Percentiles rank a stretch among this genome's conserved stretches.
These are phyloP conservation scores for Tenthredo distinguenda DNA, from an alignment of 2,888 invertebrate genomes.

Conservation along the genomic window DNA sequence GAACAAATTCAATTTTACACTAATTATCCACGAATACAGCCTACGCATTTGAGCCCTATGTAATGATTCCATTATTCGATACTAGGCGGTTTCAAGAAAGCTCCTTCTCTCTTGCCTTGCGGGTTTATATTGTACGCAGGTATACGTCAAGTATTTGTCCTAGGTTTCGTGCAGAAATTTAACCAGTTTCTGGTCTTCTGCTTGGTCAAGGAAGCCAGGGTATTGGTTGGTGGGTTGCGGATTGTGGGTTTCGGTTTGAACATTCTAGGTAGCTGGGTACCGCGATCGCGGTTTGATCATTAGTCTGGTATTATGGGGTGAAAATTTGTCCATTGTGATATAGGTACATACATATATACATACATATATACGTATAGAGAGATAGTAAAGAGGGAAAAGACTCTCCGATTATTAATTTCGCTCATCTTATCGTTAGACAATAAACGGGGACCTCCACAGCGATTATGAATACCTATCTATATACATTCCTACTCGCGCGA, in stretches of 20 bases:
- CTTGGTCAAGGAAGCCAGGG: constrained; percentile 10
- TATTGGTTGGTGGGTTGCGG: constrained; percentile 41
- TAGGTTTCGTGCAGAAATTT: neutral
- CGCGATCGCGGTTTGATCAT: constrained; percentile 31
- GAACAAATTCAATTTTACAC: neutral
- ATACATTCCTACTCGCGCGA: neutral
- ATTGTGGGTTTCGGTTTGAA: constrained; percentile 39
- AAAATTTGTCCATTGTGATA: constrained; percentile 21
- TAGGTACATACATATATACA: neutral
- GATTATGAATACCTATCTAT: neutral
- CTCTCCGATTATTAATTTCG: neutral
- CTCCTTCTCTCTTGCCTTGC: neutral
- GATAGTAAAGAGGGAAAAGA: neutral
- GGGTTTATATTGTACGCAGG: neutral
- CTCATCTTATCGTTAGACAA: neutral
- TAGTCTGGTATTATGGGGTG: constrained; percentile 25
- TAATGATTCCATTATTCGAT: neutral
- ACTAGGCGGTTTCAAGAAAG: neutral
- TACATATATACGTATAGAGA: neutral
- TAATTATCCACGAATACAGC: neutral
- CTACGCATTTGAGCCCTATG: neutral
- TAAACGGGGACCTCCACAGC: neutral
- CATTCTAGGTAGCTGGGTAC: neutral
- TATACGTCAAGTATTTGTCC: neutral
- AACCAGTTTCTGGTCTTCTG: neutral